Evolutionary conservation across 1,140 invertebrate genomes (phyloP).

Genomic region (Semibalanus balanoides): DNA sequence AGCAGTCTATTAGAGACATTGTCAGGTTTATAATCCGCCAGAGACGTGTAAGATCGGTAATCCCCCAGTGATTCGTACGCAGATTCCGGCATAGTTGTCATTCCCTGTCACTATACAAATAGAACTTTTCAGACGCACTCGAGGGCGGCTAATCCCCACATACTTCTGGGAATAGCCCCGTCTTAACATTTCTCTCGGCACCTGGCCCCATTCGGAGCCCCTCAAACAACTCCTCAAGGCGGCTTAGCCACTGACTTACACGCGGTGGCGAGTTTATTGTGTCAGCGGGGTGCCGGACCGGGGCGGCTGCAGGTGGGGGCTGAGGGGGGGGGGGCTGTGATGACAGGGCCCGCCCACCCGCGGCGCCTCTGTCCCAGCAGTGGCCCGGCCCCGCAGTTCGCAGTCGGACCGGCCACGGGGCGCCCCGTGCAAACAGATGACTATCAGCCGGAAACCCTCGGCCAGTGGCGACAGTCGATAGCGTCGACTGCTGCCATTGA

Average conservation of each 20-base stretch:
- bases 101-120: conserved; percentile 2
- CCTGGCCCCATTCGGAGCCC: neutral
- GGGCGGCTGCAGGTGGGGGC: neutral
- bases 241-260: neutral
- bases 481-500: too few relatives aligned
- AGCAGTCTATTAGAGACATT: neutral
- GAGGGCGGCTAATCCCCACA: neutral
- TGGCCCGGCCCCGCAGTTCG: too few relatives aligned
- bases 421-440: too few relatives aligned
- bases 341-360: too few relatives aligned
- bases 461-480: too few relatives aligned
- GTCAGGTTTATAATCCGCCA: neutral
- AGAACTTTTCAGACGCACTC: neutral
- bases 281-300: neutral
- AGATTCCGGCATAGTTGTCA: neutral
- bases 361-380: too few relatives aligned
- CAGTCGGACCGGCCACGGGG: too few relatives aligned
- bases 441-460: too few relatives aligned
- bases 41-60: neutral
- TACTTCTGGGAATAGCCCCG: neutral
- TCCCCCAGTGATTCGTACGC: neutral
- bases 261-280: neutral
- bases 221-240: neutral
- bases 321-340: too few relatives aligned
- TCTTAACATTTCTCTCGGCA: neutral